phyloP scores from a whole-genome alignment of 35 echinoderm and acorn worm species.

The Apostichopus japonicus region DNA sequence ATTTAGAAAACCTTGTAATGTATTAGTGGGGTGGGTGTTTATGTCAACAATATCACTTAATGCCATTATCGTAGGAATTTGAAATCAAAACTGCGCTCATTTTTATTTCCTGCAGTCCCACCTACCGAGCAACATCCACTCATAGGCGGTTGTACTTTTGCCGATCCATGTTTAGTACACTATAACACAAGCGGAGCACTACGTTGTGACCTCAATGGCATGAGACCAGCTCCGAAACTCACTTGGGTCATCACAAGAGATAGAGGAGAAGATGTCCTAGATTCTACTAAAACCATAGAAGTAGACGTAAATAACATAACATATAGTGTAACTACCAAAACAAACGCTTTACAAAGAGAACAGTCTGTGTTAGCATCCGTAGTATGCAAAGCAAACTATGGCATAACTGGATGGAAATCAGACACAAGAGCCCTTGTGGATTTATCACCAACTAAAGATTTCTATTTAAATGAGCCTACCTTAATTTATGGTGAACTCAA shows the following conservation, averaged over 20 bases:
- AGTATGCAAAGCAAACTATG: slow-evolving; percentile 14
- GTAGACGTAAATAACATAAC: not conserved
- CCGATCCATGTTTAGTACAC: not conserved
- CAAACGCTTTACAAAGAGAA: not conserved
- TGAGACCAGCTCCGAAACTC: not conserved
- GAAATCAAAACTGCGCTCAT: no score
- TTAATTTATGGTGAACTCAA: slow-evolving; percentile 19
- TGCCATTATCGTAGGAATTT: no score
- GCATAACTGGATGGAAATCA: not conserved
- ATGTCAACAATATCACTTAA: no score
- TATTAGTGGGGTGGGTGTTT: no score
- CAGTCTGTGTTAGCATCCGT: not conserved
- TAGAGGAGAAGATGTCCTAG: not conserved
- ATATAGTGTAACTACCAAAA: not conserved
- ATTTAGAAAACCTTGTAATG: no score
- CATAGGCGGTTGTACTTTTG: not conserved
- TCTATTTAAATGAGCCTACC: slow-evolving; percentile 1
- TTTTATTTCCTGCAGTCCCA: not conserved
- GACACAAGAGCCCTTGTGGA: not conserved
- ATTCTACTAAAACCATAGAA: not conserved
- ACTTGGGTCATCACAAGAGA: not conserved
- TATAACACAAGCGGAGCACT: not conserved
- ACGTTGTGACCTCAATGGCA: not conserved
- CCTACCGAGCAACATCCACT: not conserved
- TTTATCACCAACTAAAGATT: slow-evolving; percentile 15